phyloP scores from a whole-genome alignment of 2,113 vertebrate species.

The Phrynocephalus versicolor region DNA sequence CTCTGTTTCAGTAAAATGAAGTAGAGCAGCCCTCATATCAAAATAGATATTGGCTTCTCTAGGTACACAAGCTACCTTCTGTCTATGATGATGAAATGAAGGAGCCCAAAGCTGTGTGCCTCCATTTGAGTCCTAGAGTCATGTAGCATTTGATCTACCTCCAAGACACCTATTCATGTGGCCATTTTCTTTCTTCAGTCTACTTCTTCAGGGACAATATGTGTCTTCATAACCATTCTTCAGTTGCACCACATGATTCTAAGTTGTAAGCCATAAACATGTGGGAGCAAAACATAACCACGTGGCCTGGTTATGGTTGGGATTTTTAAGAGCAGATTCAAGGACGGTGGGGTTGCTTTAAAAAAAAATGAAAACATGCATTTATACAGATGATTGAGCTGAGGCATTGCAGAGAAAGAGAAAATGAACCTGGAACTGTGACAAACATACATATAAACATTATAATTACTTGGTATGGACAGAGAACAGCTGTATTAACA shows the following conservation, averaged over 20 bases:
- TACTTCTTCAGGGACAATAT: neutral
- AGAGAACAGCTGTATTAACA: neutral
- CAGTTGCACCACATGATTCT: neutral
- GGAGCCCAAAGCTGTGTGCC: neutral
- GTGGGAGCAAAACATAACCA: neutral
- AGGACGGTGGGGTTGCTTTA: neutral
- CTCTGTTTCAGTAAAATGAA: neutral
- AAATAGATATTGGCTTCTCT: neutral
- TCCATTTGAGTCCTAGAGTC: too few species aligned
- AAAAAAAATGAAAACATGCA: neutral
- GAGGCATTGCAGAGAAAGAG: neutral
- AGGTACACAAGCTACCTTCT: neutral
- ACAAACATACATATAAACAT: neutral
- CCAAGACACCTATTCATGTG: too few species aligned
- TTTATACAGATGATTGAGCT: neutral
- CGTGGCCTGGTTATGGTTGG: neutral
- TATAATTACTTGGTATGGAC: neutral
- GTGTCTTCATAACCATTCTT: neutral
- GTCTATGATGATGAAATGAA: neutral
- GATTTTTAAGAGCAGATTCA: neutral
- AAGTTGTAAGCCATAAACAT: neutral
- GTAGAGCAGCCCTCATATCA: neutral
- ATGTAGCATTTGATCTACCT: neutral
- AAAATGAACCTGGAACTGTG: neutral
- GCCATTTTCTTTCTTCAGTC: neutral